phyloP scores from a whole-genome alignment of 2,113 vertebrate species.

The Caranx melampygus region DNA sequence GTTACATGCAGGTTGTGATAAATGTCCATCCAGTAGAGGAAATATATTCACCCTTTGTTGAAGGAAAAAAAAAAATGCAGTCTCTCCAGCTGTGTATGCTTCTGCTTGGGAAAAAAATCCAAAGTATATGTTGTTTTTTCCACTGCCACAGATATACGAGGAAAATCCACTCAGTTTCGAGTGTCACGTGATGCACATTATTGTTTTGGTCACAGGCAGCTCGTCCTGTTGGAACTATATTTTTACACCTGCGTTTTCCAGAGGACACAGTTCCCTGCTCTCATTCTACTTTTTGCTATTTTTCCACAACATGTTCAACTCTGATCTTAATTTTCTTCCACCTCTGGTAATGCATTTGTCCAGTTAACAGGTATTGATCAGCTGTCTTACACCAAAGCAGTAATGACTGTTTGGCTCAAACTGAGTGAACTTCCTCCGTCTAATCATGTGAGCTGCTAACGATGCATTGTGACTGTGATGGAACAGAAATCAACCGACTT shows the following conservation, averaged over 20 bases:
- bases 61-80: slow-evolving; percentile 5
- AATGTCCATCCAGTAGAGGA: background rate
- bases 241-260: background rate
- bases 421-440: slow-evolving; percentile 31
- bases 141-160: slow-evolving; percentile 34
- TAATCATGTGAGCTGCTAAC: slow-evolving; percentile 6
- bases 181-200: background rate
- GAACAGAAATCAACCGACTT: slow-evolving; percentile 17
- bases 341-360: background rate
- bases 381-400: background rate
- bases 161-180: slow-evolving; percentile 17
- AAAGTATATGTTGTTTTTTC: slow-evolving; percentile 2
- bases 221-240: background rate
- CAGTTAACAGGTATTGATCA: background rate
- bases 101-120: slow-evolving; percentile 9
- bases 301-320: background rate
- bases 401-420: background rate
- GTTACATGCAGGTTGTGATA: background rate
- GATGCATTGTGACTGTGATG: slow-evolving; percentile 48
- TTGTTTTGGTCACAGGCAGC: background rate
- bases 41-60: background rate
- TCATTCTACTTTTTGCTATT: background rate
- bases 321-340: background rate
- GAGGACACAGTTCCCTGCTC: no score
- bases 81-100: slow-evolving; percentile 6